Evolutionary conservation across 2,888 invertebrate genomes (phyloP).

Genomic region (Lasius fuliginosus): DNA sequence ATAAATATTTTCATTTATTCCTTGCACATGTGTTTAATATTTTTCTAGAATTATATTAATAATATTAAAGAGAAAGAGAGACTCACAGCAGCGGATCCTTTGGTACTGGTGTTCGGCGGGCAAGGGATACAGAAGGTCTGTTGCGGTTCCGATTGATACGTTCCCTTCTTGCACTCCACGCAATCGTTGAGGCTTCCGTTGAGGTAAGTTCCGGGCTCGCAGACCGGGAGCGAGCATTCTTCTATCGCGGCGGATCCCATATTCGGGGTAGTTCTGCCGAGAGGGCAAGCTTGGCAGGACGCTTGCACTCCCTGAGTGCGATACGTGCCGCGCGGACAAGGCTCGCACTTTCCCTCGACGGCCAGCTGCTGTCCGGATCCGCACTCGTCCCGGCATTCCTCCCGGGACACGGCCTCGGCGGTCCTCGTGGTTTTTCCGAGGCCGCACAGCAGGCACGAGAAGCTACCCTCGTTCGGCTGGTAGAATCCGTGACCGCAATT

Average conservation of each 20-base stretch:
- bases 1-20: not conserved
- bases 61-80: not conserved
- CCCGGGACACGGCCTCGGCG: conserved; percentile 94
- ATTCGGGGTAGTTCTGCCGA: conserved; percentile 96
- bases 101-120: conserved; percentile 96
- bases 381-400: conserved; percentile 97
- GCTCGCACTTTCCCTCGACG: conserved; percentile 95
- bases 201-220: conserved; percentile 92
- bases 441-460: conserved; percentile 95
- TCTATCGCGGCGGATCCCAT: conserved; percentile 94
- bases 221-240: conserved; percentile 97
- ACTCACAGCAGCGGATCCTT: conserved; percentile 93
- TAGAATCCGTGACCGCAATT: conserved; percentile 98
- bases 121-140: conserved; percentile 95
- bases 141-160: conserved; percentile 95
- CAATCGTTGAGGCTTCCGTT: conserved; percentile 96
- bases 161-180: conserved; percentile 95
- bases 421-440: conserved; percentile 97
- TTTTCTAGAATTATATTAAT: conserved; percentile 2
- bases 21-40: not conserved
- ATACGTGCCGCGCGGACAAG: conserved; percentile 96
- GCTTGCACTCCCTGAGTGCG: conserved; percentile 95
- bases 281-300: conserved; percentile 95
- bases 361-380: conserved; percentile 94
- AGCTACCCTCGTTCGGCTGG: conserved; percentile 96